Percentiles rank a stretch among this genome's conserved stretches.
phyloP scores from a whole-genome alignment of 1,140 invertebrate species.

The Sycobia sp. region DNA sequence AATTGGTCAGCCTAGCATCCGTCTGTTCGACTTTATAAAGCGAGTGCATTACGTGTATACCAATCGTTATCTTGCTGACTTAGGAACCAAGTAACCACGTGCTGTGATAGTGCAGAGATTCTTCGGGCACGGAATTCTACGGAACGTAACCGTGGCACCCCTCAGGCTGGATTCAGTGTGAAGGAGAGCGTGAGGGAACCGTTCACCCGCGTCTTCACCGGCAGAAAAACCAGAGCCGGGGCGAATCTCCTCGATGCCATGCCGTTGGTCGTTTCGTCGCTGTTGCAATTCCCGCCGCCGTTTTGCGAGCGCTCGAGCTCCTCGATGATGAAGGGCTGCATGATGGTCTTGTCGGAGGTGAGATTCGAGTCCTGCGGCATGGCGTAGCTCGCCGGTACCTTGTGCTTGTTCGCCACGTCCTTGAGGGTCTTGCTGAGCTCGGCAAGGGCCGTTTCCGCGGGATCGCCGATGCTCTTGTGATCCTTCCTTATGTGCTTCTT shows the following conservation, averaged over 20 bases:
- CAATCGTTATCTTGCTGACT: slow-evolving; percentile 19
- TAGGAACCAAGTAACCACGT: slow-evolving; percentile 35
- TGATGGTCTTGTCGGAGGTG: slow-evolving; percentile 64
- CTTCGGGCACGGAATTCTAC: too few relatives aligned
- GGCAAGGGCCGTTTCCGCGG: slow-evolving; percentile 54
- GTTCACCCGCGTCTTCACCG: slow-evolving; percentile 82
- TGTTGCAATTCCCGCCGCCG: neutral
- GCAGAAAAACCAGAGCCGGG: slow-evolving; percentile 89
- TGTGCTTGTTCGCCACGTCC: slow-evolving; percentile 64
- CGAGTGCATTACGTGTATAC: too few relatives aligned
- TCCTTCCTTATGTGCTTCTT: slow-evolving; percentile 71
- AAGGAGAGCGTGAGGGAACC: slow-evolving; percentile 85
- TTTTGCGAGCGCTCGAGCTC: slow-evolving; percentile 51
- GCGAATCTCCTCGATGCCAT: slow-evolving; percentile 67
- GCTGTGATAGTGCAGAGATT: slow-evolving; percentile 28
- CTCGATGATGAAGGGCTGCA: slow-evolving; percentile 86
- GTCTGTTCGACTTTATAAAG: too few relatives aligned
- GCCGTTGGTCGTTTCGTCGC: neutral
- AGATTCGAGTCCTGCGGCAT: slow-evolving; percentile 62
- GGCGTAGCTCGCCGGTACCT: slow-evolving; percentile 66
- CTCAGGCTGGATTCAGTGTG: slow-evolving; percentile 84
- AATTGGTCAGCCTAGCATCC: too few relatives aligned
- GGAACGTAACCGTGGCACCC: too few relatives aligned
- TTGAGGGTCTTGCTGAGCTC: slow-evolving; percentile 61
- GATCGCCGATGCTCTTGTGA: slow-evolving; percentile 60